These are phyloP conservation scores for Temnopleurus reevesii DNA, from an alignment of 53 echinoderm and acorn worm species.

Conservation along the genomic window DNA sequence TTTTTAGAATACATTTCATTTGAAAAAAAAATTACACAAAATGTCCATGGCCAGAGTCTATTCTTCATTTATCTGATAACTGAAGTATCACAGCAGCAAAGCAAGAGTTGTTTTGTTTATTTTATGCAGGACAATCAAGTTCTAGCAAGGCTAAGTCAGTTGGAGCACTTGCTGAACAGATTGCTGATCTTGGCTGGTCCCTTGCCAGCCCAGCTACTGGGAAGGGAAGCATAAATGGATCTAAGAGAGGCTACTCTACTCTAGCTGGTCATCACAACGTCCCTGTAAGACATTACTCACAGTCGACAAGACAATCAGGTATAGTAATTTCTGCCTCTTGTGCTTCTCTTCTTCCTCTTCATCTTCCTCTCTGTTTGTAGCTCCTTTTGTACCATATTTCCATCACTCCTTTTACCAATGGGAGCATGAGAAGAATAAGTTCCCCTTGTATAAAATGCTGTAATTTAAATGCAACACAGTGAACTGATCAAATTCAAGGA, in stretches of 20 bases:
- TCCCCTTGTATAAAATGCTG: too few species aligned
- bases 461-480: too few species aligned
- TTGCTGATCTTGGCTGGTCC: slow-evolving; percentile 83
- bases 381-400: too few species aligned
- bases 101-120: neutral
- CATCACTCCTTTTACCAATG: too few species aligned
- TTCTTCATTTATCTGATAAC: too few species aligned
- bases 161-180: slow-evolving; percentile 73
- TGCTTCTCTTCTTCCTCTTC: neutral
- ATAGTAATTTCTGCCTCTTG: too few species aligned
- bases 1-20: too few species aligned
- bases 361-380: neutral
- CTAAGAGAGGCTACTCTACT: slow-evolving; percentile 70
- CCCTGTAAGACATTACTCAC: slow-evolving; percentile 31
- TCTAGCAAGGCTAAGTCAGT: slow-evolving; percentile 73
- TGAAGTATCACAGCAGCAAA: too few species aligned
- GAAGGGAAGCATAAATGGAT: slow-evolving; percentile 6
- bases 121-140: slow-evolving; percentile 74
- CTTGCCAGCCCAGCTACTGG: slow-evolving; percentile 56
- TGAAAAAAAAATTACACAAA: too few species aligned
- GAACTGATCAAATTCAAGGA: too few species aligned
- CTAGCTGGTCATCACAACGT: slow-evolving; percentile 9
- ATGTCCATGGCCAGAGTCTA: too few species aligned
- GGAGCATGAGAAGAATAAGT: too few species aligned
- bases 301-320: slow-evolving; percentile 24